phyloP scores from a whole-genome alignment of 2,888 invertebrate genomes.

The Saturnia japonica region DNA sequence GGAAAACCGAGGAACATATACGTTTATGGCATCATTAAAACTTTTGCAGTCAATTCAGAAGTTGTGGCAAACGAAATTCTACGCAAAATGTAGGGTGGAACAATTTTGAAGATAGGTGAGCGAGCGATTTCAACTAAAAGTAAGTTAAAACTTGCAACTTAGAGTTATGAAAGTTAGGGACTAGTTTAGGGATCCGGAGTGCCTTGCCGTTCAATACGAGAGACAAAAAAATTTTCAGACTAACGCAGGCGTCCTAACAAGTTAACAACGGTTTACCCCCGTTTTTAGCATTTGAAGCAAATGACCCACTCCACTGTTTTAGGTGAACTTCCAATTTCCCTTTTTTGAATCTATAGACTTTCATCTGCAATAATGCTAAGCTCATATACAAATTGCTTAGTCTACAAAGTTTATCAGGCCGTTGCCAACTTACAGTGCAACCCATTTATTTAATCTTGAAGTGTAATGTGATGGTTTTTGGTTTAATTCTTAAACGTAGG shows the following conservation, averaged over 20 bases:
- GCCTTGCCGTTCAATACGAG: background rate
- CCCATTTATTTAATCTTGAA: too few relatives aligned
- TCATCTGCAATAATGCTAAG: background rate
- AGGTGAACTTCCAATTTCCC: background rate
- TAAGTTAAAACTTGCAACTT: slow-evolving; percentile 1
- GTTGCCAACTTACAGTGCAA: too few relatives aligned
- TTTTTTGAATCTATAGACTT: background rate
- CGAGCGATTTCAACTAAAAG: background rate
- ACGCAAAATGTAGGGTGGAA: background rate
- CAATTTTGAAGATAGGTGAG: slow-evolving; percentile 1
- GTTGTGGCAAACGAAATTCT: background rate
- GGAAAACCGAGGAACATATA: background rate
- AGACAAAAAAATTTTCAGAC: background rate
- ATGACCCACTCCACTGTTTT: background rate
- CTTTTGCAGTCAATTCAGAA: background rate
- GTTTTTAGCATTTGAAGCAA: background rate
- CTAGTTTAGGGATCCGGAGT: background rate
- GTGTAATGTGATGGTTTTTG: too few relatives aligned
- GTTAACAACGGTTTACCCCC: background rate
- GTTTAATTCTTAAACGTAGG: too few relatives aligned
- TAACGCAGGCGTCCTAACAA: background rate
- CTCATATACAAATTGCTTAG: too few relatives aligned
- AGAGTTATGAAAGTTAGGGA: background rate
- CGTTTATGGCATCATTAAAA: slow-evolving; percentile 3
- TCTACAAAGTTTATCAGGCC: too few relatives aligned